These are phyloP conservation scores for Melanerpes aurifrons DNA, from an alignment of 2,113 vertebrate species.

Conservation along the genomic window DNA sequence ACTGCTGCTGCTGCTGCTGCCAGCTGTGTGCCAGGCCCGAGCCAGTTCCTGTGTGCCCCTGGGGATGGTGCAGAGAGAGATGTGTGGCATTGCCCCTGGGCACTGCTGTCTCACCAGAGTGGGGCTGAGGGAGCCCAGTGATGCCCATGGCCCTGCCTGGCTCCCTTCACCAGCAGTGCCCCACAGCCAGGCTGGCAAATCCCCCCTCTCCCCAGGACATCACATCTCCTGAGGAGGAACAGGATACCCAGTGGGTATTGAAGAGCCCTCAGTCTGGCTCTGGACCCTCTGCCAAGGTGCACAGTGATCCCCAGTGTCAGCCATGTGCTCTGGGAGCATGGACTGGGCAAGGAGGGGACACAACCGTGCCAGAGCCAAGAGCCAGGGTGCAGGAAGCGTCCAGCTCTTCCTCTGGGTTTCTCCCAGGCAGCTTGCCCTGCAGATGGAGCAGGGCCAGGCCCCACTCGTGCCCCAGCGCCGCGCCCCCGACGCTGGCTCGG, in stretches of 20 bases:
- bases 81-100: not conserved
- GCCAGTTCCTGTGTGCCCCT: not conserved
- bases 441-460: accelerated
- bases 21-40: accelerated
- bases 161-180: not conserved
- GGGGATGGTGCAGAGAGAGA: not conserved
- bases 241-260: accelerated
- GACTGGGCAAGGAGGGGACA: not conserved
- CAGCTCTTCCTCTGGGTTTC: not conserved
- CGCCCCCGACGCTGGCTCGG: accelerated
- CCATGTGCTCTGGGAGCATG: accelerated
- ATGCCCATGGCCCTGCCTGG: accelerated
- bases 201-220: accelerated
- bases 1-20: not conserved
- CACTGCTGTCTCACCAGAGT: not conserved
- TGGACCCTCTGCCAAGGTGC: not conserved
- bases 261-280: too few species aligned
- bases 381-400: not conserved
- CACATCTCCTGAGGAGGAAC: accelerated
- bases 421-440: accelerated
- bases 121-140: not conserved
- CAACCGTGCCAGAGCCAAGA: not conserved
- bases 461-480: accelerated
- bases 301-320: not conserved
- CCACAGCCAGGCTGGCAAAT: not conserved